Evolutionary conservation across 2,888 invertebrate species (phyloP).

Genomic region (Therioaphis trifolii): DNA sequence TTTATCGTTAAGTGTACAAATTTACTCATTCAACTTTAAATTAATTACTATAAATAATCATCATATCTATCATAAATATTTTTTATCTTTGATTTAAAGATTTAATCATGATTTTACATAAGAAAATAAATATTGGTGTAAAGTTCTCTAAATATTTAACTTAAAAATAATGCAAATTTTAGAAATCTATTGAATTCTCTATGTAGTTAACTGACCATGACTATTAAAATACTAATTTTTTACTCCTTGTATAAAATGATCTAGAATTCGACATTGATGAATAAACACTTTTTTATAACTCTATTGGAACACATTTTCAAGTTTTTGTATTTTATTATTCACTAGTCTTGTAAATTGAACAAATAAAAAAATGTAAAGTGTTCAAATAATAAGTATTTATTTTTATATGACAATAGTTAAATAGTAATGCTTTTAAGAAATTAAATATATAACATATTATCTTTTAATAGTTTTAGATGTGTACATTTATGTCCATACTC

Average conservation of each 20-base stretch:
- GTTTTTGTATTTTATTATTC: slow-evolving; percentile 25
- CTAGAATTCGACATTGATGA: background rate
- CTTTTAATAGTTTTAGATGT: background rate
- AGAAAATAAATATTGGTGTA: background rate
- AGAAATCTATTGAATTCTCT: background rate
- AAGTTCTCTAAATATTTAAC: background rate
- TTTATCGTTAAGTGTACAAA: background rate
- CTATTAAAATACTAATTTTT: slow-evolving; percentile 3
- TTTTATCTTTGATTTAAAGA: background rate
- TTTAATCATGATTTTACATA: background rate
- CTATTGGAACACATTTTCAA: slow-evolving; percentile 3
- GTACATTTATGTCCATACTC: slow-evolving; percentile 9
- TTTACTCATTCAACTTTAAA: background rate
- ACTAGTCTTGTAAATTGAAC: slow-evolving; percentile 18
- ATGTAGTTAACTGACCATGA: slow-evolving; percentile 18
- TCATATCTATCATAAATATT: background rate
- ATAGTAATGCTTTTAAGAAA: background rate
- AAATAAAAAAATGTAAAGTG: background rate
- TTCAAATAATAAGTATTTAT: slow-evolving; percentile 40
- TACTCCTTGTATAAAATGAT: background rate
- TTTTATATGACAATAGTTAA: slow-evolving; percentile 14
- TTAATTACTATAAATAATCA: background rate
- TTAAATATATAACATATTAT: background rate
- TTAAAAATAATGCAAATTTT: background rate
- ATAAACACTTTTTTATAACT: background rate